Percentiles rank a stretch among this genome's conserved stretches.
phyloP scores from a whole-genome alignment of 2,797 vertebrate genomes.

The Tenualosa ilisha region DNA sequence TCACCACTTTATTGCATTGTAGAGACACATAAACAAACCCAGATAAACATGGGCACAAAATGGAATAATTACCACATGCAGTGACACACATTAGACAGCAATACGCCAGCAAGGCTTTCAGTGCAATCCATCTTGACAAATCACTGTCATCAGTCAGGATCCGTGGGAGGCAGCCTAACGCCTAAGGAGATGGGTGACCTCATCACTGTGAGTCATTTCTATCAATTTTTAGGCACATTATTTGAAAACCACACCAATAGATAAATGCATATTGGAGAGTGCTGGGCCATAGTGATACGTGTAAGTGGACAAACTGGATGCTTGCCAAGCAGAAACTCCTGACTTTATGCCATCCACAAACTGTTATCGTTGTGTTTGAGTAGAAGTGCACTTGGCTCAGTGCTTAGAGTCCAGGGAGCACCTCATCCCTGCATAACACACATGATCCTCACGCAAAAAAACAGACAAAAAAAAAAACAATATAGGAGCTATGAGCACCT shows the following conservation, averaged over 20 bases:
- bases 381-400: background rate
- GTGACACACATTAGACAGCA: background rate
- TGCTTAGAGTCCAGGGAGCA: background rate
- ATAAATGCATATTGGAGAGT: background rate
- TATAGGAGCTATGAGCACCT: background rate
- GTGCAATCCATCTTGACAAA: background rate
- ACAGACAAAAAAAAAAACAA: background rate
- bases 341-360: background rate
- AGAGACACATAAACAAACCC: background rate
- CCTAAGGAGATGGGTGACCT: background rate
- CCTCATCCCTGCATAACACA: background rate
- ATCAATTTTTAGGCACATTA: background rate
- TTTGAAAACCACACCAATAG: background rate
- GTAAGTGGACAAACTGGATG: background rate
- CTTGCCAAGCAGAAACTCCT: background rate
- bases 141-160: background rate
- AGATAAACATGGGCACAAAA: background rate
- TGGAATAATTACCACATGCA: background rate
- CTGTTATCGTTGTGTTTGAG: background rate
- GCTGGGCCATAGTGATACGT: background rate
- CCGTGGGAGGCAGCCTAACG: background rate
- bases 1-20: background rate
- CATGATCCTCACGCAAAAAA: background rate
- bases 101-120: background rate
- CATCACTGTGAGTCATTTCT: background rate